Evolutionary conservation across 2,797 vertebrate genomes (phyloP).

Genomic region (Gymnoscopelus braueri): DNA sequence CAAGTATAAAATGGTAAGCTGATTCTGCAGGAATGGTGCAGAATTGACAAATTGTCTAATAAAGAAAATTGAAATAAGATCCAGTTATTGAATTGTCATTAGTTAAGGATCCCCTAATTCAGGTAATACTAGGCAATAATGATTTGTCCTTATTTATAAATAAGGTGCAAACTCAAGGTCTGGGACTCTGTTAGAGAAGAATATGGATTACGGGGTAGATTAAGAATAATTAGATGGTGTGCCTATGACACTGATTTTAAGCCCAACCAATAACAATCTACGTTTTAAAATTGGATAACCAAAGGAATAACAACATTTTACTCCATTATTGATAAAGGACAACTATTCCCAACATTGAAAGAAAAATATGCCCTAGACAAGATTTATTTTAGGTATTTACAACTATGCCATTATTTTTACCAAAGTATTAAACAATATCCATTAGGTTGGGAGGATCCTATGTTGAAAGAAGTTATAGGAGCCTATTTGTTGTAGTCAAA

Average conservation of each 20-base stretch:
- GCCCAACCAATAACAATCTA: background rate
- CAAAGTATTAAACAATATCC: background rate
- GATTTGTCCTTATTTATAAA: too few species aligned
- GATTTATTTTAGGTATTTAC: slow-evolving; percentile 18
- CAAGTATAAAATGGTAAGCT: too few species aligned
- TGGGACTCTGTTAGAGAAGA: slow-evolving; percentile 2
- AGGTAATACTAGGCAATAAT: too few species aligned
- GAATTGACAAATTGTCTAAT: slow-evolving; percentile 4
- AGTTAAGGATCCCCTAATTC: too few species aligned
- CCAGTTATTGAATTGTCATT: too few species aligned
- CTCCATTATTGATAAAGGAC: slow-evolving; percentile 3
- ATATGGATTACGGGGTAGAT: background rate
- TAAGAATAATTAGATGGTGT: slow-evolving; percentile 6
- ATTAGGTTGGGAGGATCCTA: too few species aligned
- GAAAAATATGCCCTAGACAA: background rate
- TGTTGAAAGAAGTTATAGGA: too few species aligned
- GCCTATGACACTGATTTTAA: slow-evolving; percentile 2
- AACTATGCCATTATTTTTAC: slow-evolving; percentile 14
- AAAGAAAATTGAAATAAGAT: slow-evolving; percentile 18
- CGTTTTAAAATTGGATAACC: background rate
- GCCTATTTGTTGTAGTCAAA: too few species aligned
- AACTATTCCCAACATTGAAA: slow-evolving; percentile 10
- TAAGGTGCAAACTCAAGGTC: background rate
- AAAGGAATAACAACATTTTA: background rate
- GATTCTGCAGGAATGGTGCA: slow-evolving; percentile 10